Evolutionary conservation across 2,113 vertebrate genomes (phyloP).

Genomic region (Cisticola juncidis): DNA sequence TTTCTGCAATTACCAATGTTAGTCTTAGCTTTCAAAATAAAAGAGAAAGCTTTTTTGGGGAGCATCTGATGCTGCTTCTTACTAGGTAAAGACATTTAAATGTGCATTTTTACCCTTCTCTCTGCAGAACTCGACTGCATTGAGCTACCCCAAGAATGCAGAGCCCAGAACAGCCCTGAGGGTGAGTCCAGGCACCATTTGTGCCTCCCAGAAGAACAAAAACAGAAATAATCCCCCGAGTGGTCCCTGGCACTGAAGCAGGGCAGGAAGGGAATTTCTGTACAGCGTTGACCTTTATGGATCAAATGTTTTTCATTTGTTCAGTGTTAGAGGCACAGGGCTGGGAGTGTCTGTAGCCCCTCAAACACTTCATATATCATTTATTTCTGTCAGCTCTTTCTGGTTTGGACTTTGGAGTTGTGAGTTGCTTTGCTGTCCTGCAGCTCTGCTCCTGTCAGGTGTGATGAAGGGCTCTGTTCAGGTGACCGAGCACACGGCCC

Average conservation of each 20-base stretch:
- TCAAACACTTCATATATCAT: not conserved
- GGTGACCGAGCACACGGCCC: not conserved
- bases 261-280: not conserved
- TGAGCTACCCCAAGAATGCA: not conserved
- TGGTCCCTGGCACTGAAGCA: not conserved
- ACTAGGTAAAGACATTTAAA: not conserved
- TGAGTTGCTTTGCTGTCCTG: not conserved
- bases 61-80: not conserved
- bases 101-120: not conserved
- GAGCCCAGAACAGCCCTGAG: not conserved
- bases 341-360: not conserved
- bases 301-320: not conserved
- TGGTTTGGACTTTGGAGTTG: not conserved
- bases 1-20: not conserved
- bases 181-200: not conserved
- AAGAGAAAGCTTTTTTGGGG: not conserved
- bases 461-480: not conserved
- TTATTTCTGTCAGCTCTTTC: not conserved
- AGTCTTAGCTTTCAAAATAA: not conserved
- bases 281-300: constrained; percentile 7
- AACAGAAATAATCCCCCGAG: not conserved
- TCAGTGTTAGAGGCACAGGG: not conserved
- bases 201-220: not conserved
- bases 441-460: constrained; percentile 13
- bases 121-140: not conserved